Conservation (phyloP, 1,140 invertebrate genomes). For the Hesperophylax magnus region DNA sequence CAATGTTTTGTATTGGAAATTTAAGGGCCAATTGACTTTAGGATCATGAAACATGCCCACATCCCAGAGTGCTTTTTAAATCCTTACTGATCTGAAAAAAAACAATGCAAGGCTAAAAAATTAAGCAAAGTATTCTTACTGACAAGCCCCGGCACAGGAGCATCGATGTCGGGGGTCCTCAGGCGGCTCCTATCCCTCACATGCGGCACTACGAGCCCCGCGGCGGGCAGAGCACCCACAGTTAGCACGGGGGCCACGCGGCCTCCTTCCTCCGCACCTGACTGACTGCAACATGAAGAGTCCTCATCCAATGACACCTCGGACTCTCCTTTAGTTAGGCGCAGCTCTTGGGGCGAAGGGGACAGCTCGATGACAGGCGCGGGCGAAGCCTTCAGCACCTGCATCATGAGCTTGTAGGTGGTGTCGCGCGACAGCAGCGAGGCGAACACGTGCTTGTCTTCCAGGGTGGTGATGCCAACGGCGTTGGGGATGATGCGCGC, state of each 20-base stretch:
- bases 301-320: conserved; percentile 68
- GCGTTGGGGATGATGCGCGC: conserved; percentile 93
- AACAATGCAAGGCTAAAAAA: no score
- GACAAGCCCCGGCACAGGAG: background rate
- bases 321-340: conserved; percentile 62
- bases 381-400: conserved; percentile 76
- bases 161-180: background rate
- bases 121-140: conserved; percentile 22
- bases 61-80: no score
- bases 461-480: conserved; percentile 86
- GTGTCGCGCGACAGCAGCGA: conserved; percentile 90
- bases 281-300: conserved; percentile 61
- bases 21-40: no score
- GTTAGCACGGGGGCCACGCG: background rate
- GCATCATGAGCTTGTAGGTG: conserved; percentile 87
- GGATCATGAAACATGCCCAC: no score
- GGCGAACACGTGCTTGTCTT: conserved; percentile 91
- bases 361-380: conserved; percentile 60
- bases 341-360: conserved; percentile 60
- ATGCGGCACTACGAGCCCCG: background rate
- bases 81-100: no score
- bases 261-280: conserved; percentile 59
- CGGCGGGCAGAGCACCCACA: background rate
- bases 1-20: no score
- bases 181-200: background rate